phyloP scores from a whole-genome alignment of 1,140 invertebrate species.

The Papilio machaon region DNA sequence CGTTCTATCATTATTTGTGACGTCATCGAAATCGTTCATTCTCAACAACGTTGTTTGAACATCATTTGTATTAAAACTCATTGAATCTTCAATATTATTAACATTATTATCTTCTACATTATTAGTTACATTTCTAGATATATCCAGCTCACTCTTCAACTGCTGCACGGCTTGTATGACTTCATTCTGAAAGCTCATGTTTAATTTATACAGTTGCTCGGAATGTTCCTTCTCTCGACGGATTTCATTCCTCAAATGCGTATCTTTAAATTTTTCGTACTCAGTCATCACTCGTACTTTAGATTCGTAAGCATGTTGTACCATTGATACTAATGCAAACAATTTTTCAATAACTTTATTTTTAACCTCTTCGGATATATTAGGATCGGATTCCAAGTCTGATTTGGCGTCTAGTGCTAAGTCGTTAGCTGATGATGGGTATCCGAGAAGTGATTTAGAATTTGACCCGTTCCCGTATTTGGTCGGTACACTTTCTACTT shows the following conservation, averaged over 20 bases:
- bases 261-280: constrained; percentile 76
- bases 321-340: constrained; percentile 74
- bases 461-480: constrained; percentile 58
- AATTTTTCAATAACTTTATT: constrained; percentile 77
- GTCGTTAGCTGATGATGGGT: constrained; percentile 77
- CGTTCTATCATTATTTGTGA: constrained; percentile 4
- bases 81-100: constrained; percentile 50
- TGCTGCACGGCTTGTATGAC: constrained; percentile 73
- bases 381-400: constrained; percentile 74
- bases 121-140: constrained; percentile 59
- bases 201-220: constrained; percentile 75
- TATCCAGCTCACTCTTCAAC: constrained; percentile 72
- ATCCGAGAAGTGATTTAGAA: constrained; percentile 68
- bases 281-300: constrained; percentile 76
- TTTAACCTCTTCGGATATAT: constrained; percentile 73
- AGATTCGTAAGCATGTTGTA: constrained; percentile 75
- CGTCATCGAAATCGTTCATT: constrained; percentile 41
- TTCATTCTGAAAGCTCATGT: constrained; percentile 78
- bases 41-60: constrained; percentile 35
- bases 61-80: constrained; percentile 57
- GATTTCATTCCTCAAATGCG: constrained; percentile 67
- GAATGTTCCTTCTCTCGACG: constrained; percentile 75
- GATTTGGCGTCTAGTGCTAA: constrained; percentile 75
- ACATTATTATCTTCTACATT: constrained; percentile 55
- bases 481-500: constrained; percentile 48